phyloP scores from a whole-genome alignment of 2,113 vertebrate genomes.

The Pygoscelis antarcticus region DNA sequence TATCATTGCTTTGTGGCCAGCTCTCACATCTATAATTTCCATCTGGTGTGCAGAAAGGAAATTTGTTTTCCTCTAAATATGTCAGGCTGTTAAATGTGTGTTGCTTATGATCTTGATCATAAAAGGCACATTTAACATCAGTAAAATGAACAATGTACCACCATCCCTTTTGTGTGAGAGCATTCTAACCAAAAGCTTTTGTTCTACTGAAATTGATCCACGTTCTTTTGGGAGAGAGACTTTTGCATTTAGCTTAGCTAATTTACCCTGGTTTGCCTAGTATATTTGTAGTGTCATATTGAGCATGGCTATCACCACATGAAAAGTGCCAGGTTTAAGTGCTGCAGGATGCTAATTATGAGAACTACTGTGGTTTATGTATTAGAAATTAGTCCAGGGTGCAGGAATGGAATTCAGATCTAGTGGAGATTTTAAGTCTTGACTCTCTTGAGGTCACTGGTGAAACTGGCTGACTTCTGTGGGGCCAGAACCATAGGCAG shows the following conservation, averaged over 20 bases:
- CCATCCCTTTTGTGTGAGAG: background rate
- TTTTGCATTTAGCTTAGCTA: background rate
- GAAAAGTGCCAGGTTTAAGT: background rate
- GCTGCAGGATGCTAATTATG: background rate
- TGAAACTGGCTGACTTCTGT: background rate
- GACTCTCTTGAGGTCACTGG: background rate
- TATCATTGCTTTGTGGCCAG: slow-evolving; percentile 7
- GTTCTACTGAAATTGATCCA: background rate
- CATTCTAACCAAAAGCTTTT: background rate
- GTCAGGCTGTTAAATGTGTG: slow-evolving; percentile 8
- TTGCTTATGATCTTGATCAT: slow-evolving; percentile 23
- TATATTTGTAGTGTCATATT: background rate
- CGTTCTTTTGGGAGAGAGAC: background rate
- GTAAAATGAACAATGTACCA: background rate
- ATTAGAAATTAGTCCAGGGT: background rate
- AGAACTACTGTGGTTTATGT: background rate
- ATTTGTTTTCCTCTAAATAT: slow-evolving; percentile 42
- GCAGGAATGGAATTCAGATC: background rate
- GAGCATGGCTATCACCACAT: background rate
- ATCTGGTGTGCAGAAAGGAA: slow-evolving; percentile 57
- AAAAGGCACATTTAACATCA: background rate
- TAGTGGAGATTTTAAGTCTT: background rate
- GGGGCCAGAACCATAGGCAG: background rate
- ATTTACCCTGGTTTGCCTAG: background rate
- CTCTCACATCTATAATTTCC: slow-evolving; percentile 39